Evolutionary conservation across 23 tunicate species (phyloP), one percentile per base, ranked within the genome.

Genomic region (Styela clava): DNA sequence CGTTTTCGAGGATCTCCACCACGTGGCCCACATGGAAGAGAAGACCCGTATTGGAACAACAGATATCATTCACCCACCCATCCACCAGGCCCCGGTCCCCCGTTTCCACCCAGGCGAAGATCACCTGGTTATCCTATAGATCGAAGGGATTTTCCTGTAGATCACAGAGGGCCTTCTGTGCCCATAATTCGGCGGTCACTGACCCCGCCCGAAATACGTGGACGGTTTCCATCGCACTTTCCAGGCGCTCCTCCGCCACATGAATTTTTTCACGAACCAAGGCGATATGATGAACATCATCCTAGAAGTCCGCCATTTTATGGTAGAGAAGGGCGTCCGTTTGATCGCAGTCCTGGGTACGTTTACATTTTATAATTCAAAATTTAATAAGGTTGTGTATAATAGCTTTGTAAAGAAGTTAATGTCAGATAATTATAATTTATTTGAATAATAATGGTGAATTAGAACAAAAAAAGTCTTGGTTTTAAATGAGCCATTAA

Each of bases 221-320:
- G 81, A 16, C 64, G 65, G 16, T 76, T 56, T 35, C 81, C 67
- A n/a, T 35, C 35, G 7, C 34, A 28, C 16, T 76, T 36, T 24
- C 81, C 81, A 7, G 81, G 81, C 2, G 81, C 65, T 21, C 65
- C 64, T 33, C 71, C 71, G 12, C 78, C 78, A 16, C 24, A 25
- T 21, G 81, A 76, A 9, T 76, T 35, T 52, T 76, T 76, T 44
- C 81, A 76, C n/a, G 64, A 76, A 21, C 81, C 18, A 25, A 37
- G 81, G 64, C 23, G 65, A 44, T 76, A 12, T 52, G 81, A 44
- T 76, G 81, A 52, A 36, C 56, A 44, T 44, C 56, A 44, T 12
- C 81, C 64, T 7, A 76, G 81, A 52, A 76, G 81, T 52, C 81
- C 81, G 33, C 81, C 65, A 51, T 76, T 18, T 76, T 76, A 37